These are phyloP conservation scores for Phrynosoma blainvillii DNA, from an alignment of 2,113 vertebrate genomes.

Conservation along the genomic window DNA sequence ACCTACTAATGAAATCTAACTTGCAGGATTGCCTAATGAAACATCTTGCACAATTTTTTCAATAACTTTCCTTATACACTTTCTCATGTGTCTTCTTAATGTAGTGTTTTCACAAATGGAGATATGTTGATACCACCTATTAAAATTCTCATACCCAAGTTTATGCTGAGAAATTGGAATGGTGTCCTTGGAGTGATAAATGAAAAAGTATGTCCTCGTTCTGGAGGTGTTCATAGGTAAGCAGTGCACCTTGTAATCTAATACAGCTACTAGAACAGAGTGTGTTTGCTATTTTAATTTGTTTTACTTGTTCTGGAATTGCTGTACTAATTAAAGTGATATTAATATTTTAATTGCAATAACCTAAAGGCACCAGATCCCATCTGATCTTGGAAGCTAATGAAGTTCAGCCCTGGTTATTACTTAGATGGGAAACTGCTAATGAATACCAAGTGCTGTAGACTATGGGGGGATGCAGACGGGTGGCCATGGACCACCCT, in stretches of 20 bases:
- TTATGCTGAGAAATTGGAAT: constrained; percentile 76
- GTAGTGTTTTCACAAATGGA: constrained; percentile 80
- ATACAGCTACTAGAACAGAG: background rate
- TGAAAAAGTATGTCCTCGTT: constrained; percentile 73
- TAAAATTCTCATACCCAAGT: constrained; percentile 76
- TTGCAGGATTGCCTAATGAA: background rate
- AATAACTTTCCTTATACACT: constrained; percentile 14
- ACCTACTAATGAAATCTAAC: background rate
- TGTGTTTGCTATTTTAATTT: background rate
- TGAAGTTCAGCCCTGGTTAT: too few relatives aligned
- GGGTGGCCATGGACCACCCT: too few relatives aligned
- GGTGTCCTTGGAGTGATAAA: constrained; percentile 74
- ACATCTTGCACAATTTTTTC: background rate
- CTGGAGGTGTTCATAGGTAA: constrained; percentile 77
- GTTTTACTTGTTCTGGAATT: background rate
- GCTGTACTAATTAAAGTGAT: background rate
- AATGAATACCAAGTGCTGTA: too few relatives aligned
- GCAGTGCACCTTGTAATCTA: background rate
- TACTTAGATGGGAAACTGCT: too few relatives aligned
- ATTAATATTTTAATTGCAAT: background rate
- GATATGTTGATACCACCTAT: constrained; percentile 70
- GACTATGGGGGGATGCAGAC: too few relatives aligned
- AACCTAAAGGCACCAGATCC: too few relatives aligned
- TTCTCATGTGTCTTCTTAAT: constrained; percentile 37
- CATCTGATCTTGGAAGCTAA: too few relatives aligned